These are phyloP conservation scores for Meteorus colon DNA, from an alignment of 2,888 invertebrate species.

Conservation along the genomic window DNA sequence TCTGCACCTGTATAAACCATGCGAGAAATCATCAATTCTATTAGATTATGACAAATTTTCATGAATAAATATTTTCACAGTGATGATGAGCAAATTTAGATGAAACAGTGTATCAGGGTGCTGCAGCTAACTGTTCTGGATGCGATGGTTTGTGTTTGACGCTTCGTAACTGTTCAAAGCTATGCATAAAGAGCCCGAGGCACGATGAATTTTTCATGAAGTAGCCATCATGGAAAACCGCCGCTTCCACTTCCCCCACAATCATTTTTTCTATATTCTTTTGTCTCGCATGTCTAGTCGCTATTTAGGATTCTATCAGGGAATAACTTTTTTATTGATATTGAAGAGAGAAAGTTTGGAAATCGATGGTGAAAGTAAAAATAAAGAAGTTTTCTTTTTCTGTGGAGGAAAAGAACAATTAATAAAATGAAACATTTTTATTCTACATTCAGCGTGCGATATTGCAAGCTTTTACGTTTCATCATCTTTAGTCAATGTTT, in stretches of 20 bases:
- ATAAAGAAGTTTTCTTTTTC: no score
- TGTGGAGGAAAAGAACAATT: no score
- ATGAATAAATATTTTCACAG: neutral
- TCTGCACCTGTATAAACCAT: no score
- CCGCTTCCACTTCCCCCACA: constrained; percentile 46
- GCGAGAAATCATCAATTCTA: no score
- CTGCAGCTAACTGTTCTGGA: constrained; percentile 46
- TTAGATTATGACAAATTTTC: no score
- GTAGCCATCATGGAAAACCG: constrained; percentile 61
- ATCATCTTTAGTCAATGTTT: no score
- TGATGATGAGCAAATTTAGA: constrained; percentile 29
- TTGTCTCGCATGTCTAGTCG: neutral
- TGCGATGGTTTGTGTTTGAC: constrained; percentile 43
- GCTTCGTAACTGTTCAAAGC: constrained; percentile 54
- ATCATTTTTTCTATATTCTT: constrained; percentile 39
- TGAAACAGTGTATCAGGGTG: constrained; percentile 63
- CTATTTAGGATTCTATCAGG: neutral
- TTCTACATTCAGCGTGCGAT: no score
- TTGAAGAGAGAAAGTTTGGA: neutral
- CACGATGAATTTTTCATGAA: constrained; percentile 70
- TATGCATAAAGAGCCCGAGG: constrained; percentile 63
- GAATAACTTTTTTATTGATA: constrained; percentile 23
- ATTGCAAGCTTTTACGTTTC: no score
- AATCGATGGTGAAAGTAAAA: no score
- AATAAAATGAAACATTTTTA: no score